Evolutionary conservation across 35 echinoderm and acorn worm species (phyloP).

Genomic region (Apostichopus californicus): DNA sequence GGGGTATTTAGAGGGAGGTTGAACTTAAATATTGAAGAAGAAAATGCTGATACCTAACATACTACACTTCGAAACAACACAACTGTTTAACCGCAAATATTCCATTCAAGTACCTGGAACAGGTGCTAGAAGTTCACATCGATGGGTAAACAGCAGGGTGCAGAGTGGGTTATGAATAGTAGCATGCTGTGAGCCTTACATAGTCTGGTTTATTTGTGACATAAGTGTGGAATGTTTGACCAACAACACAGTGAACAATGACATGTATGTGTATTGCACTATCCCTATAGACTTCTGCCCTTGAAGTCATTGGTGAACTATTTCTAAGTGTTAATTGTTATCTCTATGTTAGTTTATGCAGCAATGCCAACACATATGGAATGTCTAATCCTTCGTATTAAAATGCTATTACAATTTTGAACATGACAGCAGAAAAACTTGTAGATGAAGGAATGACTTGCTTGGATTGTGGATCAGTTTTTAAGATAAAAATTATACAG

Average conservation of each 20-base stretch:
- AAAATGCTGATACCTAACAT: constrained; percentile 14
- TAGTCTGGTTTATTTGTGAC: constrained; percentile 14
- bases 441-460: too few relatives aligned
- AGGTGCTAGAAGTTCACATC: neutral
- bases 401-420: too few relatives aligned
- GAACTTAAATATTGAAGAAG: constrained; percentile 15
- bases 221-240: constrained; percentile 14
- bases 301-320: too few relatives aligned
- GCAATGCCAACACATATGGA: too few relatives aligned
- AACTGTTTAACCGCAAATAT: constrained; percentile 4
- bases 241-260: neutral
- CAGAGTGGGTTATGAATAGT: neutral
- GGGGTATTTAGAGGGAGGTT: neutral
- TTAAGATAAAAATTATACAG: too few relatives aligned
- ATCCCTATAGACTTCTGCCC: too few relatives aligned
- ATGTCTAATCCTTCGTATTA: too few relatives aligned
- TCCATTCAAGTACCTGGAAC: constrained; percentile 17
- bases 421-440: too few relatives aligned
- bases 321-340: too few relatives aligned
- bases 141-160: neutral
- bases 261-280: too few relatives aligned
- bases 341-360: too few relatives aligned
- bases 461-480: too few relatives aligned
- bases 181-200: neutral
- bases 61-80: neutral